These are phyloP conservation scores for Arbacia lixula DNA, from an alignment of 53 echinoderm and acorn worm species.

Conservation along the genomic window DNA sequence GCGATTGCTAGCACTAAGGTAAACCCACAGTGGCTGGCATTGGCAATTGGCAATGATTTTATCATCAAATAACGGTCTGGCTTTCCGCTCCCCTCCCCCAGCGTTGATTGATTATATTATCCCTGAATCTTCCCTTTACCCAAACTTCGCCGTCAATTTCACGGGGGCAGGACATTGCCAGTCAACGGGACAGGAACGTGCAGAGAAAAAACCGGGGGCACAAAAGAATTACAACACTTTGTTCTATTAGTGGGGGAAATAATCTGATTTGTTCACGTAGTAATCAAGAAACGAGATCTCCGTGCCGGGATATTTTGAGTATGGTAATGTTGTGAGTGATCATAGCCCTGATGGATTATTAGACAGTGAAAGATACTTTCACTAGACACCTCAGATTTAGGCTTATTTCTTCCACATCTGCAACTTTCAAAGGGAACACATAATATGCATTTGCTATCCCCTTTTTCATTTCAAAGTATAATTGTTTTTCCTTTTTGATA, in stretches of 20 bases:
- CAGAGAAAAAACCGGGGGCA: neutral
- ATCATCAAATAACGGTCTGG: conserved; percentile 26
- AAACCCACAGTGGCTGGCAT: neutral
- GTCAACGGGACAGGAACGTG: conserved; percentile 30
- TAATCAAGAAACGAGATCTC: conserved; percentile 33
- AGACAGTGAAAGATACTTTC: too few species aligned
- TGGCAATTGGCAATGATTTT: conserved; percentile 28
- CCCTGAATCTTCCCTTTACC: neutral
- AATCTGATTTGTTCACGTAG: conserved; percentile 30
- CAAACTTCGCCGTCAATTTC: conserved; percentile 15
- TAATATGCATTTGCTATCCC: too few species aligned
- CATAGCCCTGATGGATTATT: too few species aligned
- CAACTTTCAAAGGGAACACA: too few species aligned
- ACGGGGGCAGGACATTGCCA: conserved; percentile 32
- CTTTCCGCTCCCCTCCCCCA: conserved; percentile 5
- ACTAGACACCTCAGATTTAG: too few species aligned
- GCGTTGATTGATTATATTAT: conserved; percentile 20
- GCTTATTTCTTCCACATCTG: too few species aligned
- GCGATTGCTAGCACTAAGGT: neutral
- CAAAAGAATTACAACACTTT: conserved; percentile 12
- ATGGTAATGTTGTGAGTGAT: neutral
- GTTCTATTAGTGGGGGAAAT: conserved; percentile 29
- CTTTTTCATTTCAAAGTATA: too few species aligned
- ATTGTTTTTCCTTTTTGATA: too few species aligned
- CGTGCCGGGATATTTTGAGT: neutral